phyloP scores from a whole-genome alignment of 2,797 vertebrate genomes.

The Propithecus perrieri region DNA sequence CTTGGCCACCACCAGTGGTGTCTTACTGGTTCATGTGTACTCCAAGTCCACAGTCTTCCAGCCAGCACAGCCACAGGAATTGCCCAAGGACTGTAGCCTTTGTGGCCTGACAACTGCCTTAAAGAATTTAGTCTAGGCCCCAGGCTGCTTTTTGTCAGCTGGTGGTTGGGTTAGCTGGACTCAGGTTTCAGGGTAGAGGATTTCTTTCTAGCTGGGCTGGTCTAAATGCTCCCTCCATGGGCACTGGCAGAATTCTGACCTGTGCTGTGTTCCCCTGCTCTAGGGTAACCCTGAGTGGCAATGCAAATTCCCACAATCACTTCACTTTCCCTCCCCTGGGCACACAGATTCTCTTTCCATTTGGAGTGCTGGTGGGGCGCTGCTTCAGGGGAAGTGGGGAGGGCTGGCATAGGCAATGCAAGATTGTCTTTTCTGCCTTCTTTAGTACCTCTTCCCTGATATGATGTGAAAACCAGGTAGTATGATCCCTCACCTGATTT shows the following conservation, averaged over 20 bases:
- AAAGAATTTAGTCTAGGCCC: neutral
- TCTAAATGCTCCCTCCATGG: neutral
- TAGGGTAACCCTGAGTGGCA: neutral
- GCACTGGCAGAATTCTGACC: neutral
- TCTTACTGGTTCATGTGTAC: too few species aligned
- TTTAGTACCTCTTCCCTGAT: neutral
- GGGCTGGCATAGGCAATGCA: neutral
- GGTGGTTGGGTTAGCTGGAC: neutral
- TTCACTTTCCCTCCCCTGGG: neutral
- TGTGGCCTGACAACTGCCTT: neutral
- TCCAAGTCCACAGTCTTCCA: too few species aligned
- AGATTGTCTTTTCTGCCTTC: neutral
- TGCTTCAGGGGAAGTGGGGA: accelerated
- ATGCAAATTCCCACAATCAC: neutral
- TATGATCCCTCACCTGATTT: neutral
- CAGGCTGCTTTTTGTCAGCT: neutral
- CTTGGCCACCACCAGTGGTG: too few species aligned
- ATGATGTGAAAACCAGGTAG: neutral
- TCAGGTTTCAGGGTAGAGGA: neutral
- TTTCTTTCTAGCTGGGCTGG: neutral
- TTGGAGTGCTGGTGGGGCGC: neutral
- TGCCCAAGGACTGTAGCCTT: neutral
- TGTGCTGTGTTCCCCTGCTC: neutral
- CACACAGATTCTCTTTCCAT: neutral
- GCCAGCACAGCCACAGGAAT: neutral